A percentile compares a stretch with the other conserved stretches of the same genome.
Evolutionary conservation across 92 coral and sea anemone genomes (phyloP).

Genomic region (Epizoanthus illoricatus): DNA sequence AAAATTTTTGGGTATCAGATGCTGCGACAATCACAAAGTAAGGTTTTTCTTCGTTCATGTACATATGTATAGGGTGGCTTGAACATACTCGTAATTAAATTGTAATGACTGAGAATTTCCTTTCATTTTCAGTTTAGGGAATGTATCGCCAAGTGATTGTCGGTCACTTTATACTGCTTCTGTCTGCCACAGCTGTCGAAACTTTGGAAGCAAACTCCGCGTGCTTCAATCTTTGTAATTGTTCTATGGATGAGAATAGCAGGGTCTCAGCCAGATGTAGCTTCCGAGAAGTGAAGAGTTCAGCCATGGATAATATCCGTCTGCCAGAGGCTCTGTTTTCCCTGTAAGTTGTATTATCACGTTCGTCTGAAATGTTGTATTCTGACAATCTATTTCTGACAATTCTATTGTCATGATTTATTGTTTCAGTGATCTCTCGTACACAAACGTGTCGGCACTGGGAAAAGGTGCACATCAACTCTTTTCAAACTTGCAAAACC

Average conservation of each 20-base stretch:
- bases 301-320: background rate
- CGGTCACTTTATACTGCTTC: too few relatives aligned
- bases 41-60: too few relatives aligned
- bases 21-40: too few relatives aligned
- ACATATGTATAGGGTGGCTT: too few relatives aligned
- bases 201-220: background rate
- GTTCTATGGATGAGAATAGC: background rate
- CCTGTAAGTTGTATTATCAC: background rate
- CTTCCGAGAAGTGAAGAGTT: background rate
- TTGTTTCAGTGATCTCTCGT: constrained; percentile 20
- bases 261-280: constrained; percentile 4
- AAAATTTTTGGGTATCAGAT: too few relatives aligned
- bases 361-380: too few relatives aligned
- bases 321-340: background rate
- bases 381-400: too few relatives aligned
- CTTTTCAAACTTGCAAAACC: background rate
- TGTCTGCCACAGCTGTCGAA: background rate
- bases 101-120: too few relatives aligned
- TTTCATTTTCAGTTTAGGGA: too few relatives aligned
- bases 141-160: too few relatives aligned
- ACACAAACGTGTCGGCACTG: background rate
- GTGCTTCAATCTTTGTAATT: background rate
- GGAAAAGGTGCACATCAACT: background rate
- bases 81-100: too few relatives aligned
- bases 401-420: background rate